These are phyloP conservation scores for Entomyzon cyanotis DNA, from an alignment of 2,113 vertebrate genomes.

Conservation along the genomic window DNA sequence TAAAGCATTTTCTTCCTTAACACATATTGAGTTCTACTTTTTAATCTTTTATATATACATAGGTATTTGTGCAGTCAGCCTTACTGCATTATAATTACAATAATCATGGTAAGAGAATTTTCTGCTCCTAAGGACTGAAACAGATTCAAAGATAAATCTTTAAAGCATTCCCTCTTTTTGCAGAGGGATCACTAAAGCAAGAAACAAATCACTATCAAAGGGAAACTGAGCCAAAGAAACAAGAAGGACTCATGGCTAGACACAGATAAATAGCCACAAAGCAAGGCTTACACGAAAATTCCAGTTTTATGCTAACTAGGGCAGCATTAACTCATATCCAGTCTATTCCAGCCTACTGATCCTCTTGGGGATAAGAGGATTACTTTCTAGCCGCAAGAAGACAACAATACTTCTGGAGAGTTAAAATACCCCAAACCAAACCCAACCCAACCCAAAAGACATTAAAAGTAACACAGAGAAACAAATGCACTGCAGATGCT, in stretches of 20 bases:
- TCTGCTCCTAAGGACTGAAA: not conserved
- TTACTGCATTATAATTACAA: not conserved
- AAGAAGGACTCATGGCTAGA: not conserved
- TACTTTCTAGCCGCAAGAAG: not conserved
- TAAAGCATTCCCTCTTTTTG: not conserved
- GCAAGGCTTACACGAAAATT: slow-evolving; percentile 2
- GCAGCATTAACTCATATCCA: not conserved
- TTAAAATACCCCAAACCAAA: not conserved
- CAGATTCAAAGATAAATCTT: not conserved
- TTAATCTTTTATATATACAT: not conserved
- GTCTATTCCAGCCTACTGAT: not conserved
- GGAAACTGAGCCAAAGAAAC: not conserved
- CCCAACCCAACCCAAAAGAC: not conserved
- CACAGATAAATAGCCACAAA: not conserved
- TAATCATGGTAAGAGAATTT: not conserved
- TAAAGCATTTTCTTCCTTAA: not conserved
- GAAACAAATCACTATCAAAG: not conserved
- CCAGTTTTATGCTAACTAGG: not conserved
- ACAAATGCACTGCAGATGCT: accelerated
- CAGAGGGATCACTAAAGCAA: not conserved
- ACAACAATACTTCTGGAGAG: not conserved
- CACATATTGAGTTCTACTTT: not conserved
- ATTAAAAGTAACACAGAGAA: not conserved
- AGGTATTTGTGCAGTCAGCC: not conserved
- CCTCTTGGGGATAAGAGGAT: not conserved